Evolutionary conservation across 2,797 vertebrate species (phyloP).

Genomic region (Labroides dimidiatus): DNA sequence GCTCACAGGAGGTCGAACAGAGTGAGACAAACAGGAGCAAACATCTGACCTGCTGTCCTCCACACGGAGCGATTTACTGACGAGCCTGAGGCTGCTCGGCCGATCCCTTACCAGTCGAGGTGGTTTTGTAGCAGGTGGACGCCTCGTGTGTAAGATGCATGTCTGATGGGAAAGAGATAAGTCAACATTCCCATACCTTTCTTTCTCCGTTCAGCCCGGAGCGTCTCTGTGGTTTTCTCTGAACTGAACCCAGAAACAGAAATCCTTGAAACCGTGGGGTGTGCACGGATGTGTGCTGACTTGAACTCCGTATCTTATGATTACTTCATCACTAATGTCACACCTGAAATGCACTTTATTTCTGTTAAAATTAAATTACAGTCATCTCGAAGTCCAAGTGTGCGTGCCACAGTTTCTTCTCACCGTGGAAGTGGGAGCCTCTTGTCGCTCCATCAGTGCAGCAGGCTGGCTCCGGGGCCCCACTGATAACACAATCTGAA

Average conservation of each 20-base stretch:
- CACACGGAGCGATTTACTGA: slow-evolving; percentile 11
- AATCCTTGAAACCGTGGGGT: no score
- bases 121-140: slow-evolving; percentile 25
- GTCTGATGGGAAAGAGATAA: slow-evolving; percentile 55
- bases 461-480: not conserved
- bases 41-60: slow-evolving; percentile 23
- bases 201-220: slow-evolving; percentile 33
- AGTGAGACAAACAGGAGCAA: not conserved
- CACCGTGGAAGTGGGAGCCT: not conserved
- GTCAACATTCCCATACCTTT: slow-evolving; percentile 26
- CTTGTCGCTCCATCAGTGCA: slow-evolving; percentile 1
- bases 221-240: slow-evolving; percentile 42
- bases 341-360: no score
- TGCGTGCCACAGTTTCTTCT: not conserved
- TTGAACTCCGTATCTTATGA: no score
- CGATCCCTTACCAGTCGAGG: slow-evolving; percentile 12
- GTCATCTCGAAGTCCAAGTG: not conserved
- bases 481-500: slow-evolving; percentile 2
- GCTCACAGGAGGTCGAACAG: no score
- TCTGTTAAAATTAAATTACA: not conserved
- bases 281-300: no score
- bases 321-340: no score
- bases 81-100: slow-evolving; percentile 3
- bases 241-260: no score
- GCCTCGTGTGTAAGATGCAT: slow-evolving; percentile 42